Evolutionary conservation across 2,113 vertebrate genomes (phyloP).

Genomic region (Paradoxurus hermaphroditus): DNA sequence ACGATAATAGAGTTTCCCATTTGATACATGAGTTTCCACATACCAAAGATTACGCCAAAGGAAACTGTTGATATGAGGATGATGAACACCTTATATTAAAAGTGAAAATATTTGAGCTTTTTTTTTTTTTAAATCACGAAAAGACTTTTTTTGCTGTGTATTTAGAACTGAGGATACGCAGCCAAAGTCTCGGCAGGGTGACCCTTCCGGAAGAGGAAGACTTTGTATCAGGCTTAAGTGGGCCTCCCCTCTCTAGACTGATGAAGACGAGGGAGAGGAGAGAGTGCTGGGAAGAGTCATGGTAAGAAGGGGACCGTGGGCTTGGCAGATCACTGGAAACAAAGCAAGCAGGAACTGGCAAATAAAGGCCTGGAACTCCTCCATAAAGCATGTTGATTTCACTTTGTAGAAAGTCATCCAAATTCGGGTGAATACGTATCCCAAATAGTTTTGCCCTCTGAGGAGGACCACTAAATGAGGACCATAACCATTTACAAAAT

Average conservation of each 20-base stretch:
- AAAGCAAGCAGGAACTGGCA: not conserved
- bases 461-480: not conserved
- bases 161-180: not conserved
- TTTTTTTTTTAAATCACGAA: not conserved
- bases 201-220: not conserved
- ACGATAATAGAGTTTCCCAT: not conserved
- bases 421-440: not conserved
- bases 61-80: not conserved
- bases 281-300: not conserved
- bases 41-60: not conserved
- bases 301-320: accelerated
- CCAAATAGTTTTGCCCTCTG: not conserved
- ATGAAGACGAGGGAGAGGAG: not conserved
- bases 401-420: not conserved
- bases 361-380: not conserved
- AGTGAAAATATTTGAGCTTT: not conserved
- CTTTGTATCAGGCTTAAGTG: not conserved
- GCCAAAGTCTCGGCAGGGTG: not conserved
- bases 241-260: not conserved
- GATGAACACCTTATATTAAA: not conserved
- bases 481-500: not conserved
- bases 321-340: not conserved
- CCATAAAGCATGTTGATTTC: not conserved
- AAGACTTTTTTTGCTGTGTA: not conserved
- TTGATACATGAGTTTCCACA: not conserved